Evolutionary conservation across 2,113 vertebrate species (phyloP).

Genomic region (Sinosuthora webbiana): DNA sequence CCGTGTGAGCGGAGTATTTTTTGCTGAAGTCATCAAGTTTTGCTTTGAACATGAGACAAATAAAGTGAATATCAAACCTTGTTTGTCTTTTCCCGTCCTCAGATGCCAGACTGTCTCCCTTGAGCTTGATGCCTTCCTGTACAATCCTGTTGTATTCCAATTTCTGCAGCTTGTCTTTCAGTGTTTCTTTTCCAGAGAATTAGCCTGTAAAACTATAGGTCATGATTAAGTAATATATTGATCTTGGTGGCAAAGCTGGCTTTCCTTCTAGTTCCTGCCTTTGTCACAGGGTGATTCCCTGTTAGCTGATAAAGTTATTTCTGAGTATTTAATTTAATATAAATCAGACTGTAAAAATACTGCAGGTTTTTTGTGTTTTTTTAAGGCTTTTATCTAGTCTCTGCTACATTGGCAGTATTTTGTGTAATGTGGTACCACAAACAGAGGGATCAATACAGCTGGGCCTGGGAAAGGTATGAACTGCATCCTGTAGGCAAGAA

Average conservation of each 20-base stretch:
- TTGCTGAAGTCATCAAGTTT: not conserved
- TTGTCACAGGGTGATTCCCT: not conserved
- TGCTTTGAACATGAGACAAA: not conserved
- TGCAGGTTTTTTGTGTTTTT: not conserved
- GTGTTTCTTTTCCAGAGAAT: not conserved
- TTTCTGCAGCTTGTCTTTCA: not conserved
- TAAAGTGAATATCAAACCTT: not conserved
- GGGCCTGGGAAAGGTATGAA: not conserved
- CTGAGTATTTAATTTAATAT: not conserved
- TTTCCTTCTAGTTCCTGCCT: not conserved
- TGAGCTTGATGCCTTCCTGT: not conserved
- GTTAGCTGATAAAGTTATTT: not conserved
- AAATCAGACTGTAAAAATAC: not conserved
- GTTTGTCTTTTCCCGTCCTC: not conserved
- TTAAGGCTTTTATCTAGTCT: not conserved
- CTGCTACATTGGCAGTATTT: not conserved
- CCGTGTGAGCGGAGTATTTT: not conserved
- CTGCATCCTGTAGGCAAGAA: not conserved
- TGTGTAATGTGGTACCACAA: not conserved
- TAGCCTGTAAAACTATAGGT: not conserved
- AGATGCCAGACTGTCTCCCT: not conserved
- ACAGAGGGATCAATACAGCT: not conserved
- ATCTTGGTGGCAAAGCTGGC: not conserved
- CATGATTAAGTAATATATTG: not conserved
- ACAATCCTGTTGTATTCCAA: fast-evolving